Conservation (phyloP, 1,140 invertebrate genomes). For the Pogonomyrmex barbatus region DNA sequence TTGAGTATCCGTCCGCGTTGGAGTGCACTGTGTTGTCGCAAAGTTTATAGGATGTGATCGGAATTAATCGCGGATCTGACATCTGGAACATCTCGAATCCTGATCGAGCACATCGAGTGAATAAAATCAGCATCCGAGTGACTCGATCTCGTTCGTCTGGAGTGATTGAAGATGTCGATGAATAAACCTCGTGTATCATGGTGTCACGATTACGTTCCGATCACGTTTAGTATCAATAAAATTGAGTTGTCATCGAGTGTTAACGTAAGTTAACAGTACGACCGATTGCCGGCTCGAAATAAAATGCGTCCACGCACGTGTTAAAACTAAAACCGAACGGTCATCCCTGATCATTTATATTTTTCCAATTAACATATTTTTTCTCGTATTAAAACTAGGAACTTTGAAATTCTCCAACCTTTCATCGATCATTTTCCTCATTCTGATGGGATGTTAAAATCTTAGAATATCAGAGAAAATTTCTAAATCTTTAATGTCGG, state of each 20-base stretch:
- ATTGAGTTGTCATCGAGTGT: conserved; percentile 12
- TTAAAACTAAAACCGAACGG: too few species aligned
- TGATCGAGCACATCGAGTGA: not conserved
- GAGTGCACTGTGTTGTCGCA: not conserved
- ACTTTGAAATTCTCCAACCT: too few species aligned
- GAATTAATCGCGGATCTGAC: not conserved
- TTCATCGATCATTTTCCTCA: too few species aligned
- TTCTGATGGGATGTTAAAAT: too few species aligned
- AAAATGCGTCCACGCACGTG: conserved; percentile 1
- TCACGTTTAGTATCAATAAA: not conserved
- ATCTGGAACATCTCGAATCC: too few species aligned
- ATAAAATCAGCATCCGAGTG: not conserved
- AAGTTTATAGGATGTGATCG: not conserved
- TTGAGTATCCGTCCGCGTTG: not conserved
- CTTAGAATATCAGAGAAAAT: too few species aligned
- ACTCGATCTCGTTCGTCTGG: not conserved
- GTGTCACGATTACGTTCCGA: not conserved
- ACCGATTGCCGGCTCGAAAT: conserved; percentile 13
- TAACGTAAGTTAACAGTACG: conserved; percentile 24
- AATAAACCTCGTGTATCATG: too few species aligned
- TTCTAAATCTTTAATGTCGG: too few species aligned
- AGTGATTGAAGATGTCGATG: too few species aligned
- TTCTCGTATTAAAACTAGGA: too few species aligned
- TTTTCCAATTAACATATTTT: too few species aligned
- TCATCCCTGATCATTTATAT: too few species aligned